phyloP scores from a whole-genome alignment of 2,113 vertebrate species.

The Gasterosteus nipponicus region DNA sequence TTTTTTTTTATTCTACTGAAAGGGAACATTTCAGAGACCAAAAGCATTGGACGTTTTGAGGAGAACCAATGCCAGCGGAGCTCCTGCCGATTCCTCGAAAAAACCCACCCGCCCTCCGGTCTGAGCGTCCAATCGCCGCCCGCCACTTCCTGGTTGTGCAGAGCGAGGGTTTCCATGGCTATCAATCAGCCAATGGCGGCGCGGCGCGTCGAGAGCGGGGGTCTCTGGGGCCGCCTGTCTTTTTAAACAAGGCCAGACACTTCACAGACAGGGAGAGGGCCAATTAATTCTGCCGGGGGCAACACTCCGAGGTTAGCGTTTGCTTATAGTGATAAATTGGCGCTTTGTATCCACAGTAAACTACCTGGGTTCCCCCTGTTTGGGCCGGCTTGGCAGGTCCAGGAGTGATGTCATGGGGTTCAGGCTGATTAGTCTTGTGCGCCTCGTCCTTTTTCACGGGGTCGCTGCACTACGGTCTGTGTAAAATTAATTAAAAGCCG shows the following conservation, averaged over 20 bases:
- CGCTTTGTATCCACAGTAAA: slow-evolving; percentile 79
- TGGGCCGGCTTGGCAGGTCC: slow-evolving; percentile 68
- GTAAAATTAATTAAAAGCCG: slow-evolving; percentile 83
- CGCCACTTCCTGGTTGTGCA: slow-evolving; percentile 74
- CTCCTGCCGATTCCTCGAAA: neutral
- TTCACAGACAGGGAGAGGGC: slow-evolving; percentile 82
- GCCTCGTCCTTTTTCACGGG: slow-evolving; percentile 74
- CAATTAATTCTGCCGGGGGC: slow-evolving; percentile 85
- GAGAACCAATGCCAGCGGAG: neutral
- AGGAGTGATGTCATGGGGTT: slow-evolving; percentile 74
- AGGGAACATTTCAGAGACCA: neutral
- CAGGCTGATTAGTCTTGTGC: slow-evolving; percentile 77
- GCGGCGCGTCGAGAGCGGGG: slow-evolving; percentile 58
- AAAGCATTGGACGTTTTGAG: neutral
- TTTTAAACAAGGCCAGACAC: slow-evolving; percentile 84
- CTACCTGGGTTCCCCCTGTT: slow-evolving; percentile 69
- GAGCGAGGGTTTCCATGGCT: slow-evolving; percentile 77
- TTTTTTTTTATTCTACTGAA: neutral
- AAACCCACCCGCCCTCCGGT: neutral
- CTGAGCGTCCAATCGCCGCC: slow-evolving; percentile 27
- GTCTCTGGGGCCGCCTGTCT: slow-evolving; percentile 80
- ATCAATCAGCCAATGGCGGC: slow-evolving; percentile 75
- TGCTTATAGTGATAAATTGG: slow-evolving; percentile 86
- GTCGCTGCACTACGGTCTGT: slow-evolving; percentile 72
- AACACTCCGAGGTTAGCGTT: slow-evolving; percentile 82